A percentile compares a stretch with the other conserved stretches of the same genome.
Evolutionary conservation across 1,140 invertebrate species (phyloP).

Genomic region (Drosophila ironensis): DNA sequence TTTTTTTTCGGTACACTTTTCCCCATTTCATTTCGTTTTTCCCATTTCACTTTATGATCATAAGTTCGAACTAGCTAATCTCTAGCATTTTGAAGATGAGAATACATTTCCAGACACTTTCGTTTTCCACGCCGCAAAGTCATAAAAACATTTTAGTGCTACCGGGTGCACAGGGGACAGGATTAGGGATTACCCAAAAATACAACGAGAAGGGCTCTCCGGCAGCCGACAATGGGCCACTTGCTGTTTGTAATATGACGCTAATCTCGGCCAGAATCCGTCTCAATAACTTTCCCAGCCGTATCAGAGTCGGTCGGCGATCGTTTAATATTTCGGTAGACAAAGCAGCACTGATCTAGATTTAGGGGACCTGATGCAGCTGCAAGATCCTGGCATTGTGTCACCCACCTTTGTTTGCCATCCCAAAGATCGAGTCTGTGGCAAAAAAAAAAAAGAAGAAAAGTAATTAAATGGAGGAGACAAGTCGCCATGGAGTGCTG

Average conservation of each 20-base stretch:
- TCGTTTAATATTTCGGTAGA: slow-evolving; percentile 40
- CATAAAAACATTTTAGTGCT: slow-evolving; percentile 51
- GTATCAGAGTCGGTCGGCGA: slow-evolving; percentile 4
- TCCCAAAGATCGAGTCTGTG: slow-evolving; percentile 14
- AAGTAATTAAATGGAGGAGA: slow-evolving; percentile 19
- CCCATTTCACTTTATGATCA: slow-evolving; percentile 11
- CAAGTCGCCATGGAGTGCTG: slow-evolving; percentile 35
- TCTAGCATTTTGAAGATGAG: slow-evolving; percentile 5
- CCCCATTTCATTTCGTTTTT: background rate
- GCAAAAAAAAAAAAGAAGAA: too few relatives aligned
- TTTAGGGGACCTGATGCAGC: slow-evolving; percentile 34
- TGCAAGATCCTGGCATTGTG: slow-evolving; percentile 26
- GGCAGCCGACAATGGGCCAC: slow-evolving; percentile 38
- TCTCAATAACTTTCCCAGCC: slow-evolving; percentile 55
- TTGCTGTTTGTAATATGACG: slow-evolving; percentile 72
- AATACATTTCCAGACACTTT: slow-evolving; percentile 37
- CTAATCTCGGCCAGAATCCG: slow-evolving; percentile 63
- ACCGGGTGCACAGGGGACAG: slow-evolving; percentile 22
- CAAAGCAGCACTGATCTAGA: slow-evolving; percentile 44
- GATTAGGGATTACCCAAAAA: slow-evolving; percentile 11
- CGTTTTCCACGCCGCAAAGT: slow-evolving; percentile 49
- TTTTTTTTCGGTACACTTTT: background rate
- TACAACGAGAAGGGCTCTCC: slow-evolving; percentile 6
- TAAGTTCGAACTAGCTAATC: slow-evolving; percentile 47
- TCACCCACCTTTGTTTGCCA: slow-evolving; percentile 40